Base-by-base conservation (phyloP, 2,888 invertebrate genomes). In the Bursaphelenchus okinawaensis region DNA sequence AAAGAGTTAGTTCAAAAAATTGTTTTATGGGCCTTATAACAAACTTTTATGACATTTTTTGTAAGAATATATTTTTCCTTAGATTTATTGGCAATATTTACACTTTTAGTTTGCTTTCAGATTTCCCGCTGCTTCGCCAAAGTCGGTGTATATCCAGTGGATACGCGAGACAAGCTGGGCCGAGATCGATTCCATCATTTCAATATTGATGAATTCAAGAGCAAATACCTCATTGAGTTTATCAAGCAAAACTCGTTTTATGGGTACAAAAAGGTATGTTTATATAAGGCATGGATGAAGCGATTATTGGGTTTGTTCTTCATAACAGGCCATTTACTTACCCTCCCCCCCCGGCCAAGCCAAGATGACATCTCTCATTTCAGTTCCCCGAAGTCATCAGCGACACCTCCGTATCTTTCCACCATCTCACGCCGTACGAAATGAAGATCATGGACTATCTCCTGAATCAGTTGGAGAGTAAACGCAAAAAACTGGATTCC, bases 361-460 rank as follows among this genome's bases (percentile, higher is more conserved):
- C n/a, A n/a, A n/a, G n/a, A n/a, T n/a, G n/a, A 40, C 19, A 12
- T 40, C 19, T 40, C 50, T n/a, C 9, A 40, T 40, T 40, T 40
- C 52, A 68, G 68, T 68, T 65, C 40, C 68, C 68, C 16, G 69
- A 75, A 8, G 73, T 75, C 61, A 73, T 77, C 63, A 75, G 75
- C 57, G 70, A 67, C 12, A 60, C 63, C 56, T 73, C 74, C 67
- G 69, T 77, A 19, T 72, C 73, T 63, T 74, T 77, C 58, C 77
- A 77, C 63, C 77, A 77, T 62, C 59, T 77, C 40, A 75, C 76
- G 2, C 76, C 77, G 0, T 77, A 75, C 50, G 77, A 77, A 65
- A 77, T 77, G 77, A 70, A 72, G 8, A 40, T 77, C 22, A 61
- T 73, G 61, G 72, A 77, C 55, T 77, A 69, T 51, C 65, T 76